Evolutionary conservation across 1,140 invertebrate species (phyloP).

Genomic region (Telenomus remus): DNA sequence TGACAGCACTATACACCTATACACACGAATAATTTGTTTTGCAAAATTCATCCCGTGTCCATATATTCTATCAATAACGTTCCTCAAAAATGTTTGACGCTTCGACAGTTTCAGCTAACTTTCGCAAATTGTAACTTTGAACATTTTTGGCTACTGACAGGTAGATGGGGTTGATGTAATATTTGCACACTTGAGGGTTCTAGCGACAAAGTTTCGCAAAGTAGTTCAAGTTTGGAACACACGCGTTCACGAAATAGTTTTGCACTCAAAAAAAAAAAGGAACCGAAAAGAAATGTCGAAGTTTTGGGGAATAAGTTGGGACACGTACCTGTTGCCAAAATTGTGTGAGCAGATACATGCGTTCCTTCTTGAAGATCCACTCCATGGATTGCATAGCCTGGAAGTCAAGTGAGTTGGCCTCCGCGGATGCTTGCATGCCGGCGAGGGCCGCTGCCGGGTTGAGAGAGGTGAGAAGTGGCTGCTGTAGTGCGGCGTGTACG

Average conservation of each 20-base stretch:
- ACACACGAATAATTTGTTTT: slow-evolving; percentile 14
- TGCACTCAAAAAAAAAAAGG: no score
- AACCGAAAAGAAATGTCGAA: no score
- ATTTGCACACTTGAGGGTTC: no score
- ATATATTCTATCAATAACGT: no score
- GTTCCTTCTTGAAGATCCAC: slow-evolving; percentile 95
- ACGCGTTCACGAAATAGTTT: no score
- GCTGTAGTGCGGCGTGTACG: slow-evolving; percentile 70
- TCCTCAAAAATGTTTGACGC: no score
- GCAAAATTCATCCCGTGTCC: background rate
- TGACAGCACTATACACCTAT: slow-evolving; percentile 24
- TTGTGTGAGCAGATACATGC: slow-evolving; percentile 92
- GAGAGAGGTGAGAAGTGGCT: slow-evolving; percentile 69
- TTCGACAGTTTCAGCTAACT: no score
- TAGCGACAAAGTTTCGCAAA: no score
- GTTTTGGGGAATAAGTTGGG: background rate
- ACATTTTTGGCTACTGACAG: no score
- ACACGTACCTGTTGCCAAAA: slow-evolving; percentile 93
- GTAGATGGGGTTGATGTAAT: no score
- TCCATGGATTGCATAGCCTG: slow-evolving; percentile 94
- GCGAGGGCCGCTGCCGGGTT: slow-evolving; percentile 77
- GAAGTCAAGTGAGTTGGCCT: slow-evolving; percentile 79
- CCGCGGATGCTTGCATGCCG: slow-evolving; percentile 85
- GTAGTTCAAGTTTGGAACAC: no score
- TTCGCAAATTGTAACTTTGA: no score